Percentiles rank a stretch among this genome's conserved stretches.
Evolutionary conservation across 37 sponge, comb jelly and placozoan genomes (phyloP).

Genomic region (Spongia lamella): DNA sequence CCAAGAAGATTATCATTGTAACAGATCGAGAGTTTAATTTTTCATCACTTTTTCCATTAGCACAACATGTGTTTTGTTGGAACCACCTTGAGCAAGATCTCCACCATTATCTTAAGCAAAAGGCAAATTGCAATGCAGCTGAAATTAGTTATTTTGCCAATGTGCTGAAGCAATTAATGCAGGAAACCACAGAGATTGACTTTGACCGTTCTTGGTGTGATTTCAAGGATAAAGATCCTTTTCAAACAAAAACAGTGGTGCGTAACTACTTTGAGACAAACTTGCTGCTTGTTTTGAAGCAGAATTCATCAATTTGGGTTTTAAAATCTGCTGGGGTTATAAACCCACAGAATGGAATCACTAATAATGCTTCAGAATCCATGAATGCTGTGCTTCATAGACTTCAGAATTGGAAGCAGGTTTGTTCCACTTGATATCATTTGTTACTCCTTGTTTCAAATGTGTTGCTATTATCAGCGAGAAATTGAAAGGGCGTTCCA

Average conservation of each 20-base stretch:
- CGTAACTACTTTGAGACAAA: conserved; percentile 16
- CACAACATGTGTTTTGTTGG: no score
- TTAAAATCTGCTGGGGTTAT: conserved; percentile 14
- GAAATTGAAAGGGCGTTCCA: conserved; percentile 15
- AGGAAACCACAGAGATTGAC: no score
- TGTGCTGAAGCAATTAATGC: no score
- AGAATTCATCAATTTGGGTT: conserved; percentile 10
- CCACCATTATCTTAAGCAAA: no score
- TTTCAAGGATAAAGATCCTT: not conserved
- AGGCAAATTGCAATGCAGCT: no score
- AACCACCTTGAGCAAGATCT: no score
- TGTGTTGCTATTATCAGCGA: conserved; percentile 8
- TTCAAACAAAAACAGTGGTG: not conserved
- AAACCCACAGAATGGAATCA: conserved; percentile 16
- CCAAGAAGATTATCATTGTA: no score
- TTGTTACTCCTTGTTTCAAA: conserved; percentile 2
- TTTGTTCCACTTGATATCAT: conserved; percentile 13
- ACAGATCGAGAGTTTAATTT: no score
- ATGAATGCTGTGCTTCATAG: conserved; percentile 15
- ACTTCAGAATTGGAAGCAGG: conserved; percentile 22
- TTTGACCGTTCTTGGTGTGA: not conserved
- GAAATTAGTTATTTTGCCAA: no score
- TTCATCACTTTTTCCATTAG: no score
- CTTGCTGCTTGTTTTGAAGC: conserved; percentile 5
- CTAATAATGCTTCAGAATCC: conserved; percentile 30